Evolutionary conservation across 2,113 vertebrate genomes (phyloP), one percentile per base, ranked within the genome.

Genomic region (Eurypyga helias): DNA sequence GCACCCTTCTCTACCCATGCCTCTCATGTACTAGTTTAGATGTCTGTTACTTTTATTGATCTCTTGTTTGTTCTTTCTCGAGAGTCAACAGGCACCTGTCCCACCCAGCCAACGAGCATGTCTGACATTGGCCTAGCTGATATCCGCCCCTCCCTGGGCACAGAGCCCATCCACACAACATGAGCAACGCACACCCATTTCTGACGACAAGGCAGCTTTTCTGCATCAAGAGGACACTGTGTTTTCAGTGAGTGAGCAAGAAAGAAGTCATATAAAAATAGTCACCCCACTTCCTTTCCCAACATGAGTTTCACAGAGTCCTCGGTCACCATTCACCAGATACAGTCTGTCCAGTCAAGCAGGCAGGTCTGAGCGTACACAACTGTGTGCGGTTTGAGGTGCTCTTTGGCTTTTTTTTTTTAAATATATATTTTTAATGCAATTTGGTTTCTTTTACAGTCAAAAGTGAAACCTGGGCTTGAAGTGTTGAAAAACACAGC

Each of bases 161-260:
- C 77, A 81, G 55, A 78, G 48, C 55, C 23, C 31, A 51, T 18
- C 31, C 2, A 1, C 15, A 29, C 45, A 16, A 58, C 2, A 0
- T 0, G 9, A 88, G 46, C 36, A 34, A 43, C 0, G 0, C 31
- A 51, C 7, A 13, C 11, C 46, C 2, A 0, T 54, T 91, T 89
- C 73, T 60, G 67, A 71, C 0, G 1, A 23, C 51, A 36, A 46
- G 31, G 20, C 49, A 73, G 88, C 9, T 45, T 62, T 61, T 69
- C 84, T 87, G 36, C 33, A 33, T n/a, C 51, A 58, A 62, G 71
- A 57, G 20, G 24, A 52, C 15, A 3, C 13, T 17, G 34, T 71
- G 34, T 75, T 90, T 76, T 69, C 72, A 48, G 60, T 28, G 15
- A 61, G 33, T 77, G 60, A 92, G 71, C 62, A 75, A 96, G 79